Conservation (phyloP, 2,888 invertebrate genomes). For the Harpalus rubripes region DNA sequence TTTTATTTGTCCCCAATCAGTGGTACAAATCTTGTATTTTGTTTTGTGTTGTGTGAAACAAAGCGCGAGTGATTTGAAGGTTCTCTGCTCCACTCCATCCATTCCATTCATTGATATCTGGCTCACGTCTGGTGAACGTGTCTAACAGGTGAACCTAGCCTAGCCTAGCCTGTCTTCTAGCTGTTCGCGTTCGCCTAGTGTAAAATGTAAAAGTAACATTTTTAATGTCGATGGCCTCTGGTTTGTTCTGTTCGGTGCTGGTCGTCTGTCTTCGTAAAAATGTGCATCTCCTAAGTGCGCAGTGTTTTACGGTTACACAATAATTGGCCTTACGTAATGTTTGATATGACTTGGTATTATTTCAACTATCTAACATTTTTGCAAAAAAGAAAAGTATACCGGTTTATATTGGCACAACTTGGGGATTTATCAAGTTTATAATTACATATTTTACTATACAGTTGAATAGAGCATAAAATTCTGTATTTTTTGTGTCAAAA, state of each 20-base stretch:
- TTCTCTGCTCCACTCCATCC: constrained; percentile 20
- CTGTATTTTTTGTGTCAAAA: too few relatives aligned
- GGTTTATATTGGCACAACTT: background rate
- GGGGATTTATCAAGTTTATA: too few relatives aligned
- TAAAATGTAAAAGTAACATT: constrained; percentile 56
- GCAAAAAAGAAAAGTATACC: background rate
- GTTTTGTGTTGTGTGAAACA: background rate
- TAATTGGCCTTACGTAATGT: constrained; percentile 31
- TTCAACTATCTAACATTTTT: constrained; percentile 10
- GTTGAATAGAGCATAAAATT: too few relatives aligned
- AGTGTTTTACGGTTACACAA: constrained; percentile 51
- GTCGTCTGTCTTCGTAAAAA: constrained; percentile 41
- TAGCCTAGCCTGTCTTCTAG: constrained; percentile 42
- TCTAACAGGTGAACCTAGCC: constrained; percentile 24
- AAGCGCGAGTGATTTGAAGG: background rate
- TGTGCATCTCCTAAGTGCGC: constrained; percentile 52
- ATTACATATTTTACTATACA: too few relatives aligned
- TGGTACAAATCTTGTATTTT: background rate
- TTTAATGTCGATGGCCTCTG: constrained; percentile 58
- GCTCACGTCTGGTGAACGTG: constrained; percentile 34
- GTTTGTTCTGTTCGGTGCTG: constrained; percentile 27
- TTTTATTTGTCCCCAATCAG: background rate
- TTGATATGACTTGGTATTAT: constrained; percentile 11
- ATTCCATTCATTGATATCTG: constrained; percentile 31
- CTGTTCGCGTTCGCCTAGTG: constrained; percentile 45